Conservation (phyloP, 2,888 invertebrate genomes). For the Creontiades dilutus region DNA sequence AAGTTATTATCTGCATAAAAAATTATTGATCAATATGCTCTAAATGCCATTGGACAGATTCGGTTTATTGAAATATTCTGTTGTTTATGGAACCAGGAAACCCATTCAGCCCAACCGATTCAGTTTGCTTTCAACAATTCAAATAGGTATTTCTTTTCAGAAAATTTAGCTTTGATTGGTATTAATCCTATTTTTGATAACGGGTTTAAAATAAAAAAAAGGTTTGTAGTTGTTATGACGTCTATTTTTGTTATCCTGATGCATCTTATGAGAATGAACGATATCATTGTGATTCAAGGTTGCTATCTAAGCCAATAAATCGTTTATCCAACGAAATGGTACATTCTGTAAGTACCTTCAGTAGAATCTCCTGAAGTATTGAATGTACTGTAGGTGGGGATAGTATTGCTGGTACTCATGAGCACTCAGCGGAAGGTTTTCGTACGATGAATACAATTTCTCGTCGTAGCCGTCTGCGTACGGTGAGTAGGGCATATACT, state of each 20-base stretch:
- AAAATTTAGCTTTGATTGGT: no score
- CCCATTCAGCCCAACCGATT: no score
- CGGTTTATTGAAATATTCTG: no score
- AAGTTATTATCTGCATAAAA: no score
- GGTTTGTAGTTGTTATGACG: no score
- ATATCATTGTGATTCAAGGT: conserved; percentile 2
- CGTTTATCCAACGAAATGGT: neutral
- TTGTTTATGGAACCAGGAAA: no score
- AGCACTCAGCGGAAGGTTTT: conserved; percentile 4
- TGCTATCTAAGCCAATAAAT: conserved; percentile 33
- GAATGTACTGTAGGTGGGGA: conserved; percentile 66
- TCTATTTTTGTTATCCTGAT: conserved; percentile 5
- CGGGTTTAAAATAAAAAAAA: no score
- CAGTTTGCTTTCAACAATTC: no score
- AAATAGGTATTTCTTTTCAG: no score
- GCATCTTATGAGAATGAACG: neutral
- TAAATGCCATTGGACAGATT: no score
- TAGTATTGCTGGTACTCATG: conserved; percentile 67
- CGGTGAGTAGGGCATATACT: conserved; percentile 31
- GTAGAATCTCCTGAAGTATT: conserved; percentile 65
- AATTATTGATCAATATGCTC: no score
- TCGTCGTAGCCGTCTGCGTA: conserved; percentile 41
- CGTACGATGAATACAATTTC: conserved; percentile 55
- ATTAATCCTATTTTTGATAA: no score
- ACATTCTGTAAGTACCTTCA: conserved; percentile 3